Percentiles rank a stretch among this genome's conserved stretches.
Evolutionary conservation across 2,888 invertebrate genomes (phyloP).

Genomic region (Drosophila histrio): DNA sequence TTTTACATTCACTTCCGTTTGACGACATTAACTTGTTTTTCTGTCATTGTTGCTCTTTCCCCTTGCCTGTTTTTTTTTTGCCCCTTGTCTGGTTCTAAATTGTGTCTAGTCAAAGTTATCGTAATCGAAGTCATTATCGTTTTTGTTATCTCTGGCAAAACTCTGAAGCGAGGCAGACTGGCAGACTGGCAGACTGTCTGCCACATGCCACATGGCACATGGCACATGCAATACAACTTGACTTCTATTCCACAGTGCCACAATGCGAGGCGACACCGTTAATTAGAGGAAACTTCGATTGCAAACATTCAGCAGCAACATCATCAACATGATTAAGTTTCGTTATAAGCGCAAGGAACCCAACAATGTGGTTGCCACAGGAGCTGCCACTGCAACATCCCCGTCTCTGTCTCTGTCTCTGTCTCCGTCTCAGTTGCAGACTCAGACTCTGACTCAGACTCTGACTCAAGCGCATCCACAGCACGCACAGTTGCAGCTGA

Average conservation of each 20-base stretch:
- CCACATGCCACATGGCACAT: constrained; percentile 4
- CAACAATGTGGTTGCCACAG: constrained; percentile 71
- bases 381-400: neutral
- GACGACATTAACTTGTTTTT: constrained; percentile 38
- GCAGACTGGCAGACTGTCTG: neutral
- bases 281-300: neutral
- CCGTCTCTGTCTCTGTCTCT: neutral
- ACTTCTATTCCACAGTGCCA: constrained; percentile 1
- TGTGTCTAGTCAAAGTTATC: constrained; percentile 37
- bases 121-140: constrained; percentile 14
- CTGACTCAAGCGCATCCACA: constrained; percentile 24
- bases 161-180: neutral
- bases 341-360: constrained; percentile 88
- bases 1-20: constrained; percentile 58
- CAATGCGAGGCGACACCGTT: constrained; percentile 1
- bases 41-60: too few species aligned
- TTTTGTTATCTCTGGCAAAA: constrained; percentile 11
- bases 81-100: neutral
- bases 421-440: neutral
- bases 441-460: neutral
- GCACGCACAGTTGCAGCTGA: constrained; percentile 74
- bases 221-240: neutral
- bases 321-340: constrained; percentile 86
- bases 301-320: constrained; percentile 2
- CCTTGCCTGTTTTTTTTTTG: neutral